Evolutionary conservation across 1,140 invertebrate species (phyloP), one percentile per base, ranked within the genome.

Genomic region (Sycophaga agraensis): DNA sequence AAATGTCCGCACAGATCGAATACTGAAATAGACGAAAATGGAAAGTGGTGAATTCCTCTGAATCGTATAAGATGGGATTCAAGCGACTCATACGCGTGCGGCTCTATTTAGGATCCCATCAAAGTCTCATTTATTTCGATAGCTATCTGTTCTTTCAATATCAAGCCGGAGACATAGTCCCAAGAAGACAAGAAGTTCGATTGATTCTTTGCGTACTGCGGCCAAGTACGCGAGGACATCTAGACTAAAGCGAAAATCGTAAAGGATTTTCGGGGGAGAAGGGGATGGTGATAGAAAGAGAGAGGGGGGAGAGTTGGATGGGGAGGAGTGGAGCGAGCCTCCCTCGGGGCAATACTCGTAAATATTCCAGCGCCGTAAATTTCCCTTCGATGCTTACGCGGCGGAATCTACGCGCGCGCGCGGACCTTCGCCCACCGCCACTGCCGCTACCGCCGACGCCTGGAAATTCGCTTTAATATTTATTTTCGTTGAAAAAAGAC

Each of bases 331-430:
- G 9, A 54, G 14, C 4, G 14, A 35, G 39, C 21, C 31, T 60
- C 14, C 21, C 49, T 21, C 12, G 3, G 22, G 24, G 59, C 34
- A 61, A 61, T 54, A 54, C 63, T 59, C 49, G 31, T 65, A 55
- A 65, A 59, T 65, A 59, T 59, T 56, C 51, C 22, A 14, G 43
- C 43, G 24, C 26, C 54, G 35, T 65, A 56, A 54, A 60, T 60
- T 59, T 55, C 42, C 19, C 37, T 55, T 53, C 53, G 54, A 66
- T 58, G 59, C 37, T 66, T 61, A 57, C 42, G 22, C 26, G 26
- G 39, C 16, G 37, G 7, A 11, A 53, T n/a, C 19, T 62, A 12
- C 35, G 11, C 45, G 31, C 28, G 22, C 31, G 35, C 37, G 21
- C n/a, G n/a, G n/a, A n/a, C n/a, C n/a, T n/a, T n/a, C n/a, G n/a